These are phyloP conservation scores for Manis pentadactyla DNA, from an alignment of 2,797 vertebrate genomes.

Conservation along the genomic window DNA sequence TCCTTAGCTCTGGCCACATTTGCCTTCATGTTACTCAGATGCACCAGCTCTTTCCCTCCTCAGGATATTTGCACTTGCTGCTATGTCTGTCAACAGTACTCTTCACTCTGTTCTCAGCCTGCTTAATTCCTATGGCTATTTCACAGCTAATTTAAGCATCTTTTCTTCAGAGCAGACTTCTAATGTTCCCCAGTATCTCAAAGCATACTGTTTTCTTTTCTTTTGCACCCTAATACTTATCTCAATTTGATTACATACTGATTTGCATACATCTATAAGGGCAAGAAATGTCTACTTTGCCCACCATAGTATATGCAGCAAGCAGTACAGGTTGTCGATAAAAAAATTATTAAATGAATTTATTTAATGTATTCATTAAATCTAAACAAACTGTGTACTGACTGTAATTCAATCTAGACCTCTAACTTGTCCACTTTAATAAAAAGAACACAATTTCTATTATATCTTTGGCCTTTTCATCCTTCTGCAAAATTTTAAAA, in stretches of 20 bases:
- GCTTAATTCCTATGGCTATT: neutral
- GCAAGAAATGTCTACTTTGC: neutral
- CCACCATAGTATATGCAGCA: neutral
- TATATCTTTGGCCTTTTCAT: neutral
- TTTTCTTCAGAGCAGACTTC: constrained; percentile 31
- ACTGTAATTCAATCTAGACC: constrained; percentile 6
- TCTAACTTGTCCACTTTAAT: neutral
- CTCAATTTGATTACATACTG: neutral
- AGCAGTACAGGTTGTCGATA: neutral
- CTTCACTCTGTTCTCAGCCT: neutral
- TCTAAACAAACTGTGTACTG: neutral
- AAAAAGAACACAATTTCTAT: neutral
- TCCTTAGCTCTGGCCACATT: neutral
- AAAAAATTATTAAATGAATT: neutral
- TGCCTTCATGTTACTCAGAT: neutral
- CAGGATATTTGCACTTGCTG: neutral
- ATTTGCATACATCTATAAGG: neutral
- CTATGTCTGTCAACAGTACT: neutral
- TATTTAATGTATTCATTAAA: neutral
- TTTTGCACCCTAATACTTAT: neutral
- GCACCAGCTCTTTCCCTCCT: neutral
- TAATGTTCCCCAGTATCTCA: neutral
- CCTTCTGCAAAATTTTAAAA: neutral
- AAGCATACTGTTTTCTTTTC: neutral
- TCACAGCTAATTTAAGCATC: neutral